Percentiles rank a stretch among this genome's conserved stretches.
These are phyloP conservation scores for Cheumatopsyche charites DNA, from an alignment of 1,140 invertebrate genomes.

Conservation along the genomic window DNA sequence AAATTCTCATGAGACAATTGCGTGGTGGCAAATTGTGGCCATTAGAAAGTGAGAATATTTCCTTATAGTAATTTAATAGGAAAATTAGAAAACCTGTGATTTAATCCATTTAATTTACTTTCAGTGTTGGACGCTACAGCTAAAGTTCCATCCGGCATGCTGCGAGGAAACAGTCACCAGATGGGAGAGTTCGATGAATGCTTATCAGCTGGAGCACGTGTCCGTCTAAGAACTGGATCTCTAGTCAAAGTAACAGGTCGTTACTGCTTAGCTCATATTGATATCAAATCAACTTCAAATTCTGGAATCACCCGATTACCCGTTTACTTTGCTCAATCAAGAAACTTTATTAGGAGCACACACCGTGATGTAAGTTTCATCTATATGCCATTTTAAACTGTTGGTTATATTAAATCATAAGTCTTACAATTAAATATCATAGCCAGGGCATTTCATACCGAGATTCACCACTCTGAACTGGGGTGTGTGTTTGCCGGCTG, in stretches of 20 bases:
- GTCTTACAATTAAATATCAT: constrained; percentile 40
- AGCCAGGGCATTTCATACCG: constrained; percentile 74
- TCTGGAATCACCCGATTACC: constrained; percentile 60
- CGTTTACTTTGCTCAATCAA: constrained; percentile 66
- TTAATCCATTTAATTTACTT: no score
- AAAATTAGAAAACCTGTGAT: no score
- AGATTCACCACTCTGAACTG: constrained; percentile 71
- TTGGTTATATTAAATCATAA: background rate
- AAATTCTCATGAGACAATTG: constrained; percentile 69
- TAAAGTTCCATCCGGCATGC: constrained; percentile 70
- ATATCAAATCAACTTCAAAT: constrained; percentile 62
- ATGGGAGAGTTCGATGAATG: constrained; percentile 75
- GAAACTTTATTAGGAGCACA: constrained; percentile 65
- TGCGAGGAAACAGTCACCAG: constrained; percentile 73
- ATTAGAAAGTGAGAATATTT: constrained; percentile 66
- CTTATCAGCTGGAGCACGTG: constrained; percentile 62
- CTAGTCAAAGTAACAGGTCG: constrained; percentile 68
- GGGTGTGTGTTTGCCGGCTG: constrained; percentile 70
- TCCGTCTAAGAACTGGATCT: constrained; percentile 61
- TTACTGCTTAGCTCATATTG: constrained; percentile 71
- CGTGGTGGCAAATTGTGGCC: constrained; percentile 72
- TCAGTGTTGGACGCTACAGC: constrained; percentile 74
- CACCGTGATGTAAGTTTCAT: constrained; percentile 68
- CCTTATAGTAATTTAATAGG: background rate
- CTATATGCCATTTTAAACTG: no score